Conservation (phyloP, 2,113 vertebrate genomes). For the Arvicanthis niloticus region DNA sequence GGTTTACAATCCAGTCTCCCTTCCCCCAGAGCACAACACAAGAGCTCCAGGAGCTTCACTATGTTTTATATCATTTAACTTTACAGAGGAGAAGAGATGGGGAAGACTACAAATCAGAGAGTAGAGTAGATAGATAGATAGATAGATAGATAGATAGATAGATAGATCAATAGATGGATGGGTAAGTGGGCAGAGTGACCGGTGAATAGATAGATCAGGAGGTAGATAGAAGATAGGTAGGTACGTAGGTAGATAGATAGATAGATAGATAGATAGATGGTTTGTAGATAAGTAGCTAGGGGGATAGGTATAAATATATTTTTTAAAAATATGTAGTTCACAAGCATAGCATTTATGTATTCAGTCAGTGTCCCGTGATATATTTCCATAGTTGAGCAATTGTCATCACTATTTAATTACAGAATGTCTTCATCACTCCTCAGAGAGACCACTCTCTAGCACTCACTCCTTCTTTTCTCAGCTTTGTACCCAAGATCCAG, state of each 20-base stretch:
- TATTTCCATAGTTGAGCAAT: background rate
- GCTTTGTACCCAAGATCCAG: background rate
- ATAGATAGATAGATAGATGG: background rate
- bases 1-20: background rate
- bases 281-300: no score
- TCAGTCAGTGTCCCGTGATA: background rate
- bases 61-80: background rate
- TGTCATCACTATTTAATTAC: background rate
- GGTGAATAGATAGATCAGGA: background rate
- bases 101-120: background rate
- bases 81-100: background rate
- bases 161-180: background rate
- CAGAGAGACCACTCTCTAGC: background rate
- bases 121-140: background rate
- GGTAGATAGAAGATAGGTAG: background rate
- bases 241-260: background rate
- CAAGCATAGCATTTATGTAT: background rate
- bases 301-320: background rate
- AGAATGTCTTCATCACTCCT: background rate
- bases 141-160: background rate
- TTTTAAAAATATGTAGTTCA: constrained; percentile 17
- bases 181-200: background rate
- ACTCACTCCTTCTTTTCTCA: background rate
- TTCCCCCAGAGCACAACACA: background rate
- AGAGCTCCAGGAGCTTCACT: background rate